Evolutionary conservation across 2,113 vertebrate genomes (phyloP), one percentile per base, ranked within the genome.

Genomic region (Ammodytes dubius): DNA sequence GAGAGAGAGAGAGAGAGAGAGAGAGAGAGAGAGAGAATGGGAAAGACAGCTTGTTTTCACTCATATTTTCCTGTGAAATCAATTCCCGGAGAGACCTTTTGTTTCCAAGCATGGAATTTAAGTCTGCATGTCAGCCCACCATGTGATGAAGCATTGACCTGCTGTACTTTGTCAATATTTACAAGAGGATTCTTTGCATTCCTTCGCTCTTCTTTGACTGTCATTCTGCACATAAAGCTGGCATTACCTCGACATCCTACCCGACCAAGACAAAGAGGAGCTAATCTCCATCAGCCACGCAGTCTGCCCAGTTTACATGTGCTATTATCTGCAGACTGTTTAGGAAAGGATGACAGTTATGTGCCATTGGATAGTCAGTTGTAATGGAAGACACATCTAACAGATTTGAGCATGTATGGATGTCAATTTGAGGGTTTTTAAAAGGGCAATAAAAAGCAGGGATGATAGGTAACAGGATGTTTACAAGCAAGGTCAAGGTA

Each of bases 101-200:
- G 27, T 3, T 27, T 17, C 49, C 27, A 6, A 4, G 9, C 1
- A 59, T 54, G 57, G 52, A 58, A 65, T 7, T 4, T 3, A 14
- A 84, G 45, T n/a, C 47, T 39, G 42, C 15, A 61, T 58, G 7
- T 5, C 47, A 53, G 6, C 14, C n/a, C 49, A 5, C 50, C 42
- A 37, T 43, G 52, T 54, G 70, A 77, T 58, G 77, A 72, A 45
- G 49, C 45, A 71, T 53, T 82, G 78, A 88, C 76, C 75, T 65
- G 72, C 63, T 39, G 53, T 74, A 72, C 54, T 85, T 83, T 61
- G 77, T 77, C 76, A 61, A 76, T 77, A 87, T 90, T 89, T 81
- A 90, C 87, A 87, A 57, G 81, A 69, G 66, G 67, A 93, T 93
- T 93, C 89, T 77, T 66, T 43, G 66, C 88, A 92, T 94, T 94